Evolutionary conservation across 2,888 invertebrate genomes (phyloP).

Genomic region (Lepidochrysops patricia): DNA sequence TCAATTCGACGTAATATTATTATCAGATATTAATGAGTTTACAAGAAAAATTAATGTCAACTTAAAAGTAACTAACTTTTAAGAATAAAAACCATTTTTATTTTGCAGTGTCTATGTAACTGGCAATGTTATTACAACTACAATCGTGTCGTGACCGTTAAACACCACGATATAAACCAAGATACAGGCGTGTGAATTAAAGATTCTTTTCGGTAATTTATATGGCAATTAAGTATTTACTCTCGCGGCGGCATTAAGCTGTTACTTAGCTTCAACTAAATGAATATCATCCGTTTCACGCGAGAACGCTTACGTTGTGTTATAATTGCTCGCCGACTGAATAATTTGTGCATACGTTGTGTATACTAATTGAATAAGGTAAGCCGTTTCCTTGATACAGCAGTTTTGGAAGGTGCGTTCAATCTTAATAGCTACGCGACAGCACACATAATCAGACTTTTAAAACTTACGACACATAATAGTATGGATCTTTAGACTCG

Average conservation of each 20-base stretch:
- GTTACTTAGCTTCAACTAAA: slow-evolving; percentile 7
- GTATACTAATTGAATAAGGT: background rate
- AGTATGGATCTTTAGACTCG: too few relatives aligned
- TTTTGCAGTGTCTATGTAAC: too few relatives aligned
- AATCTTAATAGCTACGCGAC: background rate
- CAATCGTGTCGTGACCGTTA: slow-evolving; percentile 26
- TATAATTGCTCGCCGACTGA: slow-evolving; percentile 1
- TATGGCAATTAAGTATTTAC: slow-evolving; percentile 50
- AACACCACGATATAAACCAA: slow-evolving; percentile 23
- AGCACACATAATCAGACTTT: too few relatives aligned
- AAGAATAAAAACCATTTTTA: too few relatives aligned
- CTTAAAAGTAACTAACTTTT: too few relatives aligned
- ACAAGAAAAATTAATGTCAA: too few relatives aligned
- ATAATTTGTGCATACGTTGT: background rate
- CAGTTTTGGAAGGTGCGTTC: background rate
- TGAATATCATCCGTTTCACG: slow-evolving; percentile 1
- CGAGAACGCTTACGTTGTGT: background rate
- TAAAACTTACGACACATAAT: too few relatives aligned
- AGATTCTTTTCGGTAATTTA: slow-evolving; percentile 55
- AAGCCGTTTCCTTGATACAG: background rate
- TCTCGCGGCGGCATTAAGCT: slow-evolving; percentile 26
- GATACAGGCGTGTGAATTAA: slow-evolving; percentile 38
- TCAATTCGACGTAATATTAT: too few relatives aligned
- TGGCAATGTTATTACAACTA: too few relatives aligned
- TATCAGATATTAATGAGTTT: too few relatives aligned